Evolutionary conservation across 2,113 vertebrate species (phyloP).

Genomic region (Hipposideros armiger): DNA sequence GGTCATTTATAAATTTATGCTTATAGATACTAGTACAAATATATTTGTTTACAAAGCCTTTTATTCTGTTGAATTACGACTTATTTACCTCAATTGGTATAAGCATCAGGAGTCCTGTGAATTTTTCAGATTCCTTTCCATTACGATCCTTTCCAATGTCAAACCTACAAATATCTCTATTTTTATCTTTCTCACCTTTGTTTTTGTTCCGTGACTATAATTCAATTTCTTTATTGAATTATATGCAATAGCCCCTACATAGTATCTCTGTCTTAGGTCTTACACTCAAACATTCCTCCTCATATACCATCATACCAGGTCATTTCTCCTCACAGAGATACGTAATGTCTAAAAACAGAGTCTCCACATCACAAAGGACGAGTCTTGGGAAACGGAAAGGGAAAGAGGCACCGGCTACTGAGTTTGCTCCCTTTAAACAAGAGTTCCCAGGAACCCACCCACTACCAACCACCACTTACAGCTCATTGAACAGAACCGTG

Average conservation of each 20-base stretch:
- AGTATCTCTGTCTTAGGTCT: neutral
- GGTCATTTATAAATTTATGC: conserved; percentile 16
- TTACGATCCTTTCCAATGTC: neutral
- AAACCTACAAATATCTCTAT: neutral
- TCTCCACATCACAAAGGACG: neutral
- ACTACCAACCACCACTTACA: neutral
- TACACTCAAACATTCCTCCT: neutral
- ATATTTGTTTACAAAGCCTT: neutral
- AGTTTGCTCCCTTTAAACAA: neutral
- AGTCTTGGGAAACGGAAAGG: neutral
- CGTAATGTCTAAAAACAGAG: neutral
- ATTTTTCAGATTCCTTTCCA: conserved; percentile 32
- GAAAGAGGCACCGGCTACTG: too few species aligned
- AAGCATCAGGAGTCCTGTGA: neutral
- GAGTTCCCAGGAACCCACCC: neutral
- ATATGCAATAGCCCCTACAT: neutral
- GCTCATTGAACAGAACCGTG: neutral
- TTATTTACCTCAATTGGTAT: neutral
- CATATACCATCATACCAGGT: neutral
- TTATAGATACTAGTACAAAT: neutral
- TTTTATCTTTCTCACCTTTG: neutral
- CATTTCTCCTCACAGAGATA: neutral
- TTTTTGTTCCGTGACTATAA: neutral
- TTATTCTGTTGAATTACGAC: conserved; percentile 5
- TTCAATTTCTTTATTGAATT: neutral